phyloP scores from a whole-genome alignment of 2,888 invertebrate species.

The Drosophila mettleri region DNA sequence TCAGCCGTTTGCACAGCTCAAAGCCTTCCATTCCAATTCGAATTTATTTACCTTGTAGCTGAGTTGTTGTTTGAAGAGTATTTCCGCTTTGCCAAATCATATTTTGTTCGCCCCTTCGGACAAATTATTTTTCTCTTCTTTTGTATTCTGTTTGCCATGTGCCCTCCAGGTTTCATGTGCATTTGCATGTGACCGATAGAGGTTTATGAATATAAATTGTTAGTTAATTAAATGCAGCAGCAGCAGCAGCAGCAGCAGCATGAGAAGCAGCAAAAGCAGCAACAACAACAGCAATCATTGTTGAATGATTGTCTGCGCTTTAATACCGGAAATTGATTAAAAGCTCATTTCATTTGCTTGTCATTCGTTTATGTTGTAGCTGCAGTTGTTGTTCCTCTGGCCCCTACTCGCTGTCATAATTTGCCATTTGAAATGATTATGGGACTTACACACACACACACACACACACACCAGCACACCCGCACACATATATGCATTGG shows the following conservation, averaged over 20 bases:
- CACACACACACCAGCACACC: conserved; percentile 11
- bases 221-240: conserved; percentile 76
- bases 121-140: conserved; percentile 17
- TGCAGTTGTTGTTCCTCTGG: conserved; percentile 28
- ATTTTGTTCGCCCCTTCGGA: not conserved
- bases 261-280: conserved; percentile 21
- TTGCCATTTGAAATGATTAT: conserved; percentile 74
- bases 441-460: conserved; percentile 40
- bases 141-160: conserved; percentile 33
- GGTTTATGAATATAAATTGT: conserved; percentile 81
- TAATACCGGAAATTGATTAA: conserved; percentile 80
- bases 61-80: conserved; percentile 10
- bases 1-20: not conserved
- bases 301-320: conserved; percentile 58
- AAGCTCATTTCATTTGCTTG: conserved; percentile 75
- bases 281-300: conserved; percentile 37
- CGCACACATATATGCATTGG: not conserved
- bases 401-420: conserved; percentile 64
- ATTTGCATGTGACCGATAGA: conserved; percentile 75
- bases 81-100: not conserved
- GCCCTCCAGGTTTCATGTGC: conserved; percentile 54
- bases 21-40: not conserved
- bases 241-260: conserved; percentile 31
- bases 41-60: not conserved
- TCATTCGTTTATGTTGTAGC: conserved; percentile 35